Base-by-base conservation (phyloP, 2,888 invertebrate species). In the Limenitis camilla region DNA sequence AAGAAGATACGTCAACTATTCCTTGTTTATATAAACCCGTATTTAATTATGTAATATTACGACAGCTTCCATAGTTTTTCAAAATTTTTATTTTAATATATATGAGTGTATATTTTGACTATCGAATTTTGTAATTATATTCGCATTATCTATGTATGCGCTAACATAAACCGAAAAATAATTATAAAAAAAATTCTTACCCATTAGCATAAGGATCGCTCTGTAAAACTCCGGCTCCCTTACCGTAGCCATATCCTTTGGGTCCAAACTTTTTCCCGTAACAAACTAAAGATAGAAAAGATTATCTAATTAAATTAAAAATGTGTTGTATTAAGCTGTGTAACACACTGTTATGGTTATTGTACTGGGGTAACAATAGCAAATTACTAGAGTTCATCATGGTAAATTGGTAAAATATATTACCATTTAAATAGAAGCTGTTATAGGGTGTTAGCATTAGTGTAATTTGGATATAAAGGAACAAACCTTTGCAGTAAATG, bases 211-310 rank as follows among this genome's bases (percentile, higher is more conserved):
- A 92, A 88, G 92, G 92, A 89, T 96, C 96, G 86, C 95, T 94
- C 89, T 96, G 96, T 75, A 96, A 90, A 68, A 95, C 95, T 78
- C 96, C 96, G 78, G 95, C 96, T 76, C 99, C 98, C 89, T 96
- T 96, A 73, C 98, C 98, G 87, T 96, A 98, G 74, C 97, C 98
- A 86, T 97, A 97, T 84, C 96, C 96, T 89, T 96, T 97, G 72
- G 98, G 98, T 72, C 98, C 98, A 89, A 96, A 98, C 90, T 93
- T 95, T 91, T 97, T 96, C 79, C 93, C 96, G 90, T 99, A 98
- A 91, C 98, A 98, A 76, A 94, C 95, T 95, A 84, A 53, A 79
- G 35, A n/a, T n/a, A 10, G 29, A 45, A 44, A 44, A 4, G 11
- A 29, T 33, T 10, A 7, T 28, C 28, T 29, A 7, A 1, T 28